Base-by-base conservation (phyloP, 2,113 vertebrate genomes). In the Ceyx margarethae region DNA sequence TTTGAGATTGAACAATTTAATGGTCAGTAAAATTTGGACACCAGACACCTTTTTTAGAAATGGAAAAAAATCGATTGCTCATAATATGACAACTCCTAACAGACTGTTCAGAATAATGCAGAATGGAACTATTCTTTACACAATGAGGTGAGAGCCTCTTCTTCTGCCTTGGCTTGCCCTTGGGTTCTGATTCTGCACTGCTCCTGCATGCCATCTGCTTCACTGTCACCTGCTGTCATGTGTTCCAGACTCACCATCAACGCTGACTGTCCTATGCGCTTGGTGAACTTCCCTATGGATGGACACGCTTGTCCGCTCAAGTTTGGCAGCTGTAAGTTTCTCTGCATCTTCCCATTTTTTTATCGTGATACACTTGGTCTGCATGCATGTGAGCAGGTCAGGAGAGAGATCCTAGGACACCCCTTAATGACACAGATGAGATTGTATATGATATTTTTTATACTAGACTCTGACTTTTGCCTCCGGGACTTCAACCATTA, bases 21-120 rank as follows among this genome's bases (percentile, higher is more conserved):
- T 99, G 99, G 99, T 99, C 97, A 99, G 98, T 85, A 99, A 99
- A 96, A 99, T 99, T 64, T 99, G 99, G 99, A 99, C 99, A 33
- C 99, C 99, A 13, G 99, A 99, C 94, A 99, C 99, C 2, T 99
- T 99, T 96, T 99, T 99, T 96, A 98, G 99, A 96, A 99, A 99
- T 33, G 99, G 99, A 43, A 99, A 99, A 97, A 99, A 98, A 96
- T 99, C 99, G 9, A 99, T 99, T 78, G 98, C 99, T 91, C 99
- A 99, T 96, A 99, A 99, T 90, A 99, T 99, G 98, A 99, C 99
- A 15, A 99, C 99, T 11, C 99, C 99, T 56, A 99, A 99, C 96
- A 99, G 98, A 95, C 98, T 99, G 65, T 99, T 99, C 97, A 97
- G 99, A 81, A 99, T 99, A 95, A 99, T 99, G 99, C 99, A 99